Conservation (phyloP, 2,888 invertebrate species). For the Lycaena phlaeas region DNA sequence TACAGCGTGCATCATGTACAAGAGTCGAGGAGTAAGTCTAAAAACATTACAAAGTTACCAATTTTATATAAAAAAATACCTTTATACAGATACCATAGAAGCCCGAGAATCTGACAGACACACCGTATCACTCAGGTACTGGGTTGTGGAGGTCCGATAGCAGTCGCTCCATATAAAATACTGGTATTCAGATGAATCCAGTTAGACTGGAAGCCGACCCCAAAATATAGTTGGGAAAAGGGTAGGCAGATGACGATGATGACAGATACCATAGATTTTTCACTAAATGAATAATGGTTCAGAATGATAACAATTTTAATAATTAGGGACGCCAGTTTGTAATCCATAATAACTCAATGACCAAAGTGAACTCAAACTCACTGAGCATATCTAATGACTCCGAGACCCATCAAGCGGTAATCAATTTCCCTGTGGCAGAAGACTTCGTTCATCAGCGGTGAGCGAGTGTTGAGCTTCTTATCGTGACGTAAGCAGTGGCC, state of each 20-base stretch:
- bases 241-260: too few relatives aligned
- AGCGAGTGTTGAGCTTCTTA: slow-evolving; percentile 71
- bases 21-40: slow-evolving; percentile 43
- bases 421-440: slow-evolving; percentile 71
- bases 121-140: neutral
- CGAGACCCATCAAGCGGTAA: slow-evolving; percentile 72
- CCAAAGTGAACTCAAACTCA: too few relatives aligned
- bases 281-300: too few relatives aligned
- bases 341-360: too few relatives aligned
- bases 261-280: too few relatives aligned
- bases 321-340: too few relatives aligned
- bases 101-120: neutral
- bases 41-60: neutral
- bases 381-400: slow-evolving; percentile 46
- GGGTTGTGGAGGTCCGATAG: neutral
- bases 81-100: neutral
- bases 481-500: slow-evolving; percentile 67
- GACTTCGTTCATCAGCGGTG: slow-evolving; percentile 74
- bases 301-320: too few relatives aligned
- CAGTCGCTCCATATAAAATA: too few relatives aligned
- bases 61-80: neutral
- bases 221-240: too few relatives aligned
- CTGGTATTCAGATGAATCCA: too few relatives aligned
- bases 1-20: slow-evolving; percentile 67
- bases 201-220: too few relatives aligned